These are phyloP conservation scores for Eulemur albifrons DNA, from an alignment of 2,797 vertebrate genomes.

Conservation along the genomic window DNA sequence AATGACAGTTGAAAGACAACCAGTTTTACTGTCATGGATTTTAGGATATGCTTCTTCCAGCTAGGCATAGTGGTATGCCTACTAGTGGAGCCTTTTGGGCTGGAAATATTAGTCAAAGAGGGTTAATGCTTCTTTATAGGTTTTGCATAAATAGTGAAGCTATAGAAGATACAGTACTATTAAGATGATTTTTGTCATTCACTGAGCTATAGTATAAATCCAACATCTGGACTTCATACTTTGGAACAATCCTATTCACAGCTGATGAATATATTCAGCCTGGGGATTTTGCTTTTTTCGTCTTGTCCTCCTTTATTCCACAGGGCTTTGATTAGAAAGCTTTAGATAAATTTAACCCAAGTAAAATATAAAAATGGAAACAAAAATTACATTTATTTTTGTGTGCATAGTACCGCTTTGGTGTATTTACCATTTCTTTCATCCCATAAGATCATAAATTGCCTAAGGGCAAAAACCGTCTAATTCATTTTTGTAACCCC, in stretches of 20 bases:
- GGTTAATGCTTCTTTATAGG: neutral
- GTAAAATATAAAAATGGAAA: constrained; percentile 58
- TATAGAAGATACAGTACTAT: neutral
- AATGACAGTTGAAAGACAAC: neutral
- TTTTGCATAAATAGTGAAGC: neutral
- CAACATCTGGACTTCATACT: constrained; percentile 30
- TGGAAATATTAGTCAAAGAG: constrained; percentile 15
- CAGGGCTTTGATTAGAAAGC: constrained; percentile 40
- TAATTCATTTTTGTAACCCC: neutral
- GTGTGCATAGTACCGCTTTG: neutral
- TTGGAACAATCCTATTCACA: neutral
- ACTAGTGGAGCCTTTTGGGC: neutral
- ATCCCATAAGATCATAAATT: constrained; percentile 9
- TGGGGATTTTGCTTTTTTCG: neutral
- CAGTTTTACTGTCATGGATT: neutral
- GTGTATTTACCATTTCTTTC: neutral
- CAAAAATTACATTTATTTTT: constrained; percentile 56
- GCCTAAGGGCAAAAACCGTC: neutral
- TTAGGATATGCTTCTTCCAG: constrained; percentile 44
- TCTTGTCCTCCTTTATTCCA: constrained; percentile 7
- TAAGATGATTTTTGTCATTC: neutral
- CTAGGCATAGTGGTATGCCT: neutral
- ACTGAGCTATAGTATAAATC: neutral
- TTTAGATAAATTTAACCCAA: constrained; percentile 61
- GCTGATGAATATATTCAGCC: neutral